These are phyloP conservation scores for Eidolon helvum DNA, from an alignment of 2,113 vertebrate genomes.

Conservation along the genomic window DNA sequence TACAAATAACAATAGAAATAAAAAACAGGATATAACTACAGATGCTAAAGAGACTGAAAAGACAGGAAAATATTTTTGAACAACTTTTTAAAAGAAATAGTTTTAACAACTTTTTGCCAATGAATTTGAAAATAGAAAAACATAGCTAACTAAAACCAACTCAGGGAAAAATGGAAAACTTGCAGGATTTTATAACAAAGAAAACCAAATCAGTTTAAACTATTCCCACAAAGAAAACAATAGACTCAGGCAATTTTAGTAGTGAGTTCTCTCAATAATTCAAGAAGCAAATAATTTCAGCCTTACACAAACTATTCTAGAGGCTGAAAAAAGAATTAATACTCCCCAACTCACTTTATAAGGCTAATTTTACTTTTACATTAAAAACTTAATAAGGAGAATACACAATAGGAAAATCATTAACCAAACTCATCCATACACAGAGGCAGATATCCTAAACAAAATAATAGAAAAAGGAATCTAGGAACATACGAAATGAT, in stretches of 20 bases:
- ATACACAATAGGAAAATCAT: background rate
- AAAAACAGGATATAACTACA: background rate
- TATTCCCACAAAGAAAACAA: background rate
- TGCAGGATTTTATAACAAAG: background rate
- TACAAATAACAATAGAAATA: background rate
- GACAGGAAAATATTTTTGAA: background rate
- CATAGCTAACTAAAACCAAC: background rate
- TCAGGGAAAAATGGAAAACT: background rate
- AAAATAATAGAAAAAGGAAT: background rate
- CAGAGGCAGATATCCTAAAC: background rate
- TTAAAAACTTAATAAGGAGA: background rate
- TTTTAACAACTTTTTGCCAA: background rate
- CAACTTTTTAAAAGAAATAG: background rate
- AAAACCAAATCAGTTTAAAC: background rate
- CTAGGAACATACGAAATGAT: background rate
- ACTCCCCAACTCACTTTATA: background rate
- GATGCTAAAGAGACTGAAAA: background rate
- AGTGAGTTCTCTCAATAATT: background rate
- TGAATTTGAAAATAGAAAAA: background rate
- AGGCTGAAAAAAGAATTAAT: background rate
- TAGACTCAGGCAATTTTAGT: background rate
- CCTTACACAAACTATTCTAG: background rate
- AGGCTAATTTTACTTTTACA: background rate
- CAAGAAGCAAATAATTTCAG: constrained; percentile 1
- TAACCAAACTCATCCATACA: background rate